phyloP scores from a whole-genome alignment of 2,797 vertebrate genomes.

The Sardinella longiceps region DNA sequence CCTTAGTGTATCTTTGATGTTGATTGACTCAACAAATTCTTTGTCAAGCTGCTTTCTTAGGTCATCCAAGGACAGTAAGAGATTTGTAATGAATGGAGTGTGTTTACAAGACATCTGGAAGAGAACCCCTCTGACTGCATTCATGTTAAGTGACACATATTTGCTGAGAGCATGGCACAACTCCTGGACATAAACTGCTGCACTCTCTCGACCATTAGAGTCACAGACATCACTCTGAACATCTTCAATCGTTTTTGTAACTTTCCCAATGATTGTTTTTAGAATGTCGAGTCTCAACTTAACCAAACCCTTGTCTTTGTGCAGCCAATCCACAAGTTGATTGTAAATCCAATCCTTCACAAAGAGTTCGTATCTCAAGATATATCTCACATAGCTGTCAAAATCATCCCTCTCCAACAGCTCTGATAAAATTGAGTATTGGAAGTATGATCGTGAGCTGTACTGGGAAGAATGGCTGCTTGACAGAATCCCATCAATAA shows the following conservation, averaged over 20 bases:
- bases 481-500: constrained; percentile 62
- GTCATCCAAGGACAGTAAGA: background rate
- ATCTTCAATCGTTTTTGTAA: constrained; percentile 38
- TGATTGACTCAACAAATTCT: background rate
- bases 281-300: constrained; percentile 51
- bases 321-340: constrained; percentile 34
- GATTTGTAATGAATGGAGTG: background rate
- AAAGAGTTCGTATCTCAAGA: constrained; percentile 53
- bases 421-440: constrained; percentile 57
- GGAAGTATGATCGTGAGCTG: constrained; percentile 58
- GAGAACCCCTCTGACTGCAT: constrained; percentile 27
- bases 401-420: constrained; percentile 52
- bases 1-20: constrained; percentile 36
- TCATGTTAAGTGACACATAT: constrained; percentile 56
- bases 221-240: constrained; percentile 13
- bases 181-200: constrained; percentile 46
- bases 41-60: background rate
- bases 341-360: constrained; percentile 62
- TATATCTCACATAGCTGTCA: constrained; percentile 47
- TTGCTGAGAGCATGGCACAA: constrained; percentile 48
- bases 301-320: constrained; percentile 24
- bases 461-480: constrained; percentile 52
- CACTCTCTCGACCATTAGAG: constrained; percentile 44
- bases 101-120: background rate
- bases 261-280: constrained; percentile 41